phyloP scores from a whole-genome alignment of 2,797 vertebrate genomes.

The Microctenopoma lineatum region DNA sequence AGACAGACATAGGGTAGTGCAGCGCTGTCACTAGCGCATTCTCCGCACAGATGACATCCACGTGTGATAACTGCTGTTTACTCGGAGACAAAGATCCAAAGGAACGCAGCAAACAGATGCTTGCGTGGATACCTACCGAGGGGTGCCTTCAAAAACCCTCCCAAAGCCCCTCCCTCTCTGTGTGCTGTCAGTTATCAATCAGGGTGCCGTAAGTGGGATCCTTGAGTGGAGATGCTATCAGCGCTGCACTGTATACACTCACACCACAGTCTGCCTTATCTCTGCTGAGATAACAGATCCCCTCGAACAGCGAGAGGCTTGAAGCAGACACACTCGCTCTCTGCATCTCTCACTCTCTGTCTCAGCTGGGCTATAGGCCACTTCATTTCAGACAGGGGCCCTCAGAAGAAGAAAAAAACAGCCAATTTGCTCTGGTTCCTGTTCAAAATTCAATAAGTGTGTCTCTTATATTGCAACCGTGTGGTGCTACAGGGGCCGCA shows the following conservation, averaged over 20 bases:
- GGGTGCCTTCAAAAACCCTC: slow-evolving; percentile 64
- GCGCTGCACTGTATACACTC: slow-evolving; percentile 79
- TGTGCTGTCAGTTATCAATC: slow-evolving; percentile 83
- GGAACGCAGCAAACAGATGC: slow-evolving; percentile 68
- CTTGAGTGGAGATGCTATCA: slow-evolving; percentile 86
- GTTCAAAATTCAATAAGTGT: slow-evolving; percentile 80
- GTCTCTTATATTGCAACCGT: slow-evolving; percentile 66
- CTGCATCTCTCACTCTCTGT: slow-evolving; percentile 42
- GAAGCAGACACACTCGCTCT: slow-evolving; percentile 63
- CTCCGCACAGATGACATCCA: slow-evolving; percentile 40
- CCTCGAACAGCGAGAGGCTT: slow-evolving; percentile 71
- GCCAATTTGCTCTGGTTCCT: slow-evolving; percentile 76
- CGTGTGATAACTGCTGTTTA: slow-evolving; percentile 62
- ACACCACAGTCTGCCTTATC: slow-evolving; percentile 86
- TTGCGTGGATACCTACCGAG: slow-evolving; percentile 59
- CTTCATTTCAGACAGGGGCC: slow-evolving; percentile 64
- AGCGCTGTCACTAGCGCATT: neutral
- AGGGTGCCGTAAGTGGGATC: slow-evolving; percentile 82
- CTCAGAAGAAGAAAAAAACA: slow-evolving; percentile 39
- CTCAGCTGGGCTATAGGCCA: slow-evolving; percentile 47
- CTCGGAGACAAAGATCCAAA: slow-evolving; percentile 51
- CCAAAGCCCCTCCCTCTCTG: slow-evolving; percentile 41
- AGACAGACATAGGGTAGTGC: neutral
- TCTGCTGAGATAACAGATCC: slow-evolving; percentile 77
- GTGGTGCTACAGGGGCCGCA: slow-evolving; percentile 61